Evolutionary conservation across 2,888 invertebrate genomes (phyloP).

Genomic region (Thyatira batis): DNA sequence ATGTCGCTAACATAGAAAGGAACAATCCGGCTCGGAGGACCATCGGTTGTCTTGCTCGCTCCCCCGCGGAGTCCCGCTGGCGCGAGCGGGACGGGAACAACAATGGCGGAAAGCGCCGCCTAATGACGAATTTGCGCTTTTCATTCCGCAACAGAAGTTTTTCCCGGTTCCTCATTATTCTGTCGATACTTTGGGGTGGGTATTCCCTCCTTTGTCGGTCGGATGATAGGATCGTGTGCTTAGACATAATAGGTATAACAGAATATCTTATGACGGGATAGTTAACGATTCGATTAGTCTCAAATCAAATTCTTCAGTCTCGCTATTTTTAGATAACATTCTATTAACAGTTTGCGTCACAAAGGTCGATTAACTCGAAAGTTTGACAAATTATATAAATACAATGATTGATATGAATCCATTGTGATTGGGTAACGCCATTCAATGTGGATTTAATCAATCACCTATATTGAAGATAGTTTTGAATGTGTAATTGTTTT

Average conservation of each 20-base stretch:
- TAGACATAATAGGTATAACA: slow-evolving; percentile 55
- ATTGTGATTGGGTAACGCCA: slow-evolving; percentile 19
- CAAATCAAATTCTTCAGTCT: slow-evolving; percentile 1
- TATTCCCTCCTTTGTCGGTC: slow-evolving; percentile 64
- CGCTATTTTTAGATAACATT: slow-evolving; percentile 5
- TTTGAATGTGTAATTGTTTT: slow-evolving; percentile 17
- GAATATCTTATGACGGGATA: slow-evolving; percentile 36
- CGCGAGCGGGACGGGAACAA: slow-evolving; percentile 58
- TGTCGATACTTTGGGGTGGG: slow-evolving; percentile 77
- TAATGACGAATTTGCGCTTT: slow-evolving; percentile 83
- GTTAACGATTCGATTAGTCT: slow-evolving; percentile 7
- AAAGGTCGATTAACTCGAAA: slow-evolving; percentile 25
- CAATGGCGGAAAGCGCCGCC: slow-evolving; percentile 81
- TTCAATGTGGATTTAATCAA: slow-evolving; percentile 22
- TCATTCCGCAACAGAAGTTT: slow-evolving; percentile 83
- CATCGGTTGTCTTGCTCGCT: slow-evolving; percentile 64
- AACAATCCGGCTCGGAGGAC: slow-evolving; percentile 80
- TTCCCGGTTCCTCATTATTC: slow-evolving; percentile 81
- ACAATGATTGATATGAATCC: slow-evolving; percentile 24
- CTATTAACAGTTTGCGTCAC: slow-evolving; percentile 12
- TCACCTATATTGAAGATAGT: slow-evolving; percentile 20
- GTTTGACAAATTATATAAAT: slow-evolving; percentile 15
- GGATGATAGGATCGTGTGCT: slow-evolving; percentile 73
- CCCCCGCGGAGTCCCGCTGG: slow-evolving; percentile 30
- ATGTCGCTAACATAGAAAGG: slow-evolving; percentile 82